Base-by-base conservation (phyloP, 1,140 invertebrate species). In the Cataglyphis hispanica region DNA sequence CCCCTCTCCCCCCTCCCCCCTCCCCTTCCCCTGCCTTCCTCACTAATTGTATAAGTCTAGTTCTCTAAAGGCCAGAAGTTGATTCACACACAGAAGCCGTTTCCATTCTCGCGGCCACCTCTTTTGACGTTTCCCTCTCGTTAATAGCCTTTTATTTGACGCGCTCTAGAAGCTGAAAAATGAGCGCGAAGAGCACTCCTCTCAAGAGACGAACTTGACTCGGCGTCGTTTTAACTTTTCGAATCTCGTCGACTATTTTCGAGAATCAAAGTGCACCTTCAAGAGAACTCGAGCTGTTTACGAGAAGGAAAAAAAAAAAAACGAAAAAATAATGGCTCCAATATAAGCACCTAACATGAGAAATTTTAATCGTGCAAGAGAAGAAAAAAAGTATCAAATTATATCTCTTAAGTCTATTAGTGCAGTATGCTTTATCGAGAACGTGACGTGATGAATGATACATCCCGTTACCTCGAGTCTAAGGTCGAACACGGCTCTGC, bases 141-240 rank as follows among this genome's bases (percentile, higher is more conserved):
- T 19, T 64, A 72, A 81, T 72, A 72, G 78, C 66, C 22, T 27
- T 53, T 70, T 72, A 58, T 58, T 70, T 13, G 46, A 69, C 13
- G 6, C 50, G 37, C 37, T 43, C 10, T 13, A 2, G 43, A 56
- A 56, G 13, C 4, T 60, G 37, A 40, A 81, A 58, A 70, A 70
- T n/a, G 40, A 11, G 40, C 11, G 40, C 19, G 31, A 66, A 64
- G 60, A 80, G 63, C 37, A 72, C 37, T 72, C 53, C 22, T 58
- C 66, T 11, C 31, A 4, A 78, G 40, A 78, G 40, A 53, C 31
- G 7, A 7, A 53, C 37, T 66, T 66, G 66, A 67, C n/a, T n/a
- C 43, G n/a, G 27, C 50, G 13, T 34, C 11, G 19, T 63, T 16
- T 77, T 64, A 64, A 77, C 37, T 43, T 46, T 2, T 16, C 27